Evolutionary conservation across 2,113 vertebrate species (phyloP), one percentile per base, ranked within the genome.

Genomic region (Pedionomus torquatus): DNA sequence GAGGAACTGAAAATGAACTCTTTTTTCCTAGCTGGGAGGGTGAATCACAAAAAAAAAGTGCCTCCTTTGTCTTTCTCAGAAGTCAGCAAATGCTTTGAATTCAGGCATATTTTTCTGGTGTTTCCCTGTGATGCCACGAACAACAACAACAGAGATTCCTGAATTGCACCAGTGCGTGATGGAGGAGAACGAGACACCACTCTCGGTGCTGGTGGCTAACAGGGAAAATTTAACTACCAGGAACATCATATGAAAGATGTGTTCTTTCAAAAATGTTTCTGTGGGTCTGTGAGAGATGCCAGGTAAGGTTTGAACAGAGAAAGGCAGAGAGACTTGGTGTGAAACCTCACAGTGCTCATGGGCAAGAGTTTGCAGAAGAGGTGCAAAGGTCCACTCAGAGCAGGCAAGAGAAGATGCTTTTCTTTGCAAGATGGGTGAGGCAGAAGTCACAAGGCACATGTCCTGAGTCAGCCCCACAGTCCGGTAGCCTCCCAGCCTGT

Each of bases 171-270:
- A 21, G 16, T 8, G 44, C 1, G 9, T 35, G 51, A 43, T n/a
- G 37, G 43, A 28, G 31, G 44, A 49, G 69, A 70, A 46, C 4
- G 54, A 60, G 31, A 17, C 26, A 18, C 3, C 30, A 11, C 7
- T 43, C 28, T 20, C 0, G 0, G 39, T 25, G 63, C 37, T 49
- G 28, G 31, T 55, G 46, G 14, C n/a, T 13, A 10, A 16, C 18
- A 64, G 37, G 33, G n/a, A 75, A 83, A 75, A 19, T 31, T 79
- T 31, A 16, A 28, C 55, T 69, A 49, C n/a, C 37, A 25, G 25
- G 21, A 23, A 21, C 39, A 60, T 18, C 19, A 10, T 15, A 33
- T 30, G 35, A 77, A 82, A 71, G n/a, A 19, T 26, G 8, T 39
- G 46, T 19, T 66, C 10, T 41, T 68, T 41, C 6, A 37, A 24